Evolutionary conservation across 2,888 invertebrate species (phyloP), one percentile per base, ranked within the genome.

Genomic region (Scelioninae gen. 1): DNA sequence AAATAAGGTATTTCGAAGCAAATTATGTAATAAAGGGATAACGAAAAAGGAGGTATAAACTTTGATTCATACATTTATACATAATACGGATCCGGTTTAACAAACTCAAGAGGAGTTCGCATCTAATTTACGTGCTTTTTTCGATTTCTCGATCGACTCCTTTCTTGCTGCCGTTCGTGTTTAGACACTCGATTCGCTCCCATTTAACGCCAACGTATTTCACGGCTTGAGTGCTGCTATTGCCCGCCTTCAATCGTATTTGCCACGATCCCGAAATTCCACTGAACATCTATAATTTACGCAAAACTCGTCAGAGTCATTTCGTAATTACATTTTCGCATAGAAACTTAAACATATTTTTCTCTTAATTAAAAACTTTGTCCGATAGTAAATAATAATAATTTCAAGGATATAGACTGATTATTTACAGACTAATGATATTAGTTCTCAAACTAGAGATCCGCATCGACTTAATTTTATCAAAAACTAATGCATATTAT

Each of bases 171-270:
- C 69, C 55, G 49, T 69, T 69, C 55, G 63, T 55, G 53, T 77
- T 77, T 77, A 77, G 69, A 77, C 53, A 29, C 51, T 62, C 56
- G 66, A 60, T 38, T 60, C 66, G 68, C 76, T 51, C 60, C 15
- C 68, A 60, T 71, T 78, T 78, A 62, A 69, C 63, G 55, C 71
- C 69, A 58, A 71, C 78, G 78, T 78, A 78, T 71, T 78, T 71
- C 72, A 79, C 71, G 34, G 55, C 38, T 65, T 32, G 51, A 65
- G 16, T 49, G 62, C 69, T 49, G 34, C 63, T 38, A 43, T 7
- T 40, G 45, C 77, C 69, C 63, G 63, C 69, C 51, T 77, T 69
- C 63, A 47, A 60, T 55, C 56, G 55, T 32, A 74, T 56, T 63
- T 55, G 29, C 45, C 55, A 56, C 34, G 16, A 63, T 63, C 55